Base-by-base conservation (phyloP, 1,140 invertebrate species). In the Nasonia giraulti region DNA sequence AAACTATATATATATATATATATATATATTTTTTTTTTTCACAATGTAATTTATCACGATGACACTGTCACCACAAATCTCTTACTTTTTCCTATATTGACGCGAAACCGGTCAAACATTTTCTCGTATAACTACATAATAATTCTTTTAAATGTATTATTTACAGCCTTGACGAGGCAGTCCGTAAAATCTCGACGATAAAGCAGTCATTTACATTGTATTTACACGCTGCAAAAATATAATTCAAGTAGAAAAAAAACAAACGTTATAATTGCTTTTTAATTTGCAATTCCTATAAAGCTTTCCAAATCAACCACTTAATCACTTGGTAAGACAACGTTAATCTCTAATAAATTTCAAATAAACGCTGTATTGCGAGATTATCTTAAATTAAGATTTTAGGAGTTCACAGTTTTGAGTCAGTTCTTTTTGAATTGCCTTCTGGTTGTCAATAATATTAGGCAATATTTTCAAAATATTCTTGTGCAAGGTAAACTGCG, bases 1-100 rank as follows among this genome's bases (percentile, higher is more conserved):
- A 87, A 89, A 88, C 78, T 81, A 76, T 77, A 77, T 84, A 86
- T 78, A 82, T 75, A 31, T 79, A 76, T 77, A 77, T 84, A 86
- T 78, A 82, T 75, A n/a, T 79, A 85, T 23, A 23, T 23, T 23
- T 23, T 23, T 23, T 23, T 23, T 23, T 75, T 40, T 50, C 12
- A 77, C 47, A 68, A 47, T 80, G 12, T 20, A 80, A 77, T 31
- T 27, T 68, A 44, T 85, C 62, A 66, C 27, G 69, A 80, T 68
- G 73, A 82, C 80, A 77, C 62, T 82, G 73, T 85, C 80, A 68
- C 69, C 44, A 31, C 40, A 71, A 20, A 80, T 75, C 8, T 75
- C 37, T 75, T 33, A 33, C 73, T 75, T 33, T 75, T 33, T 75
- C 17, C 37, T 10, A 50, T 10, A 50, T 55, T 33, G n/a, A 20